These are phyloP conservation scores for Apodemus sylvaticus DNA, from an alignment of 2,113 vertebrate genomes.

Conservation along the genomic window DNA sequence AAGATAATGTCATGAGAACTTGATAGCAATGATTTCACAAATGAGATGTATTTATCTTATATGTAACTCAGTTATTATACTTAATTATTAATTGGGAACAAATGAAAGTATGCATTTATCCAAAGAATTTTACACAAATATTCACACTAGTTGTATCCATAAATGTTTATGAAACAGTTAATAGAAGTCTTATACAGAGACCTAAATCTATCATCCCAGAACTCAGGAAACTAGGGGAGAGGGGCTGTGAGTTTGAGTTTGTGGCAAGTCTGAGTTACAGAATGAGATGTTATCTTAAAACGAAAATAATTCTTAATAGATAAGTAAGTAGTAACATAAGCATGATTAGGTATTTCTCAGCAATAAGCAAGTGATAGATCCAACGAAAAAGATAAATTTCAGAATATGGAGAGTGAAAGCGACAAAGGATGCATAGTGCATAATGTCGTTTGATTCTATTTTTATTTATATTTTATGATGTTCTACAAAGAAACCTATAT, in stretches of 20 bases:
- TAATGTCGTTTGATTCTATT: neutral
- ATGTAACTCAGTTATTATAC: neutral
- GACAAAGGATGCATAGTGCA: neutral
- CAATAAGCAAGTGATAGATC: neutral
- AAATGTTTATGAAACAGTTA: neutral
- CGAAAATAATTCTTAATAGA: neutral
- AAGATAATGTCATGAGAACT: neutral
- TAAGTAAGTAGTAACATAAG: neutral
- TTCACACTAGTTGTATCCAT: neutral
- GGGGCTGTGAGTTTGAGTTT: neutral
- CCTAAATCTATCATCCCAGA: neutral
- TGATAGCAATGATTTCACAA: constrained; percentile 20
- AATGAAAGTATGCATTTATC: neutral
- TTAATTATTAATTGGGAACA: neutral
- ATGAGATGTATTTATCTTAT: neutral
- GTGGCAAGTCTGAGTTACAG: neutral
- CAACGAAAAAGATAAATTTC: neutral
- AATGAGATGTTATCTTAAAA: neutral
- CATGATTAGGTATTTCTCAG: neutral
- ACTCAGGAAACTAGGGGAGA: neutral
- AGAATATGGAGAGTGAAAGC: neutral
- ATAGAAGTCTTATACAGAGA: neutral
- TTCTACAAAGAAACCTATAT: neutral
- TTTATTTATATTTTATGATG: neutral
- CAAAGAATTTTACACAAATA: neutral